These are phyloP conservation scores for Bolborhynchus lineola DNA, from an alignment of 2,113 vertebrate genomes.

Conservation along the genomic window DNA sequence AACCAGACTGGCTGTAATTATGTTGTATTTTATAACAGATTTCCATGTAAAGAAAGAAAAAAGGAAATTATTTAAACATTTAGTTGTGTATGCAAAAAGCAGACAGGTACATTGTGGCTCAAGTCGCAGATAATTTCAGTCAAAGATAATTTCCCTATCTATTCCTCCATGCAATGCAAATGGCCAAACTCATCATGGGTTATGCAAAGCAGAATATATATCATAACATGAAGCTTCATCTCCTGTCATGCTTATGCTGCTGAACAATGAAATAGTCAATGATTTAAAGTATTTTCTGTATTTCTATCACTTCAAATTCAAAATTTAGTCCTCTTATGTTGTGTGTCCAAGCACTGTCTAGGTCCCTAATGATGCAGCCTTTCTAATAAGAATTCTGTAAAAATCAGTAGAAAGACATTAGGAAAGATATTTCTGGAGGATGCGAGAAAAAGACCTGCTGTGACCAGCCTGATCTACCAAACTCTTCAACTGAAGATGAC, in stretches of 20 bases:
- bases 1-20: not conserved
- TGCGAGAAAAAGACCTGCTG: not conserved
- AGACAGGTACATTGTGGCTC: not conserved
- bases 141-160: not conserved
- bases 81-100: not conserved
- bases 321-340: not conserved
- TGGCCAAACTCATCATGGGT: fast-evolving
- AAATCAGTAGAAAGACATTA: not conserved
- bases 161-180: not conserved
- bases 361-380: not conserved
- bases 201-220: not conserved
- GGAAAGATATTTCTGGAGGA: not conserved
- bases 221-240: not conserved
- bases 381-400: not conserved
- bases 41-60: not conserved
- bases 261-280: not conserved
- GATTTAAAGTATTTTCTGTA: not conserved
- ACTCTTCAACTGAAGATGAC: not conserved
- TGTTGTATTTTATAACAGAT: not conserved
- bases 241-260: not conserved
- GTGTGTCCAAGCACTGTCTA: not conserved
- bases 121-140: not conserved
- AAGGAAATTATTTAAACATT: not conserved
- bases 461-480: not conserved
- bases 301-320: not conserved